Conservation (phyloP, 2,113 vertebrate species). For the Mola mola region DNA sequence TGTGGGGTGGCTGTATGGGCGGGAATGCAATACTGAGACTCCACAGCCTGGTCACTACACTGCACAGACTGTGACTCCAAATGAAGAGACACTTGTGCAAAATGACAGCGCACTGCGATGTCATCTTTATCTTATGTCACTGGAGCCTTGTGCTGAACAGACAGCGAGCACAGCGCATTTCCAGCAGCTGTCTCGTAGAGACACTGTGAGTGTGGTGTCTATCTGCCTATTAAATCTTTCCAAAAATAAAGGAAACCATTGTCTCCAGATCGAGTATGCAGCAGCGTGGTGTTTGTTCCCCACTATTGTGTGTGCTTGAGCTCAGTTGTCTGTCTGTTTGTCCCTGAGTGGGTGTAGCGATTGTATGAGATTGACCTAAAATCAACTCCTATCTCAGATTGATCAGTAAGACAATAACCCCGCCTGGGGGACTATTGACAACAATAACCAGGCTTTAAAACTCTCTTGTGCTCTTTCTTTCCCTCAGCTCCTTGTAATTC, state of each 20-base stretch:
- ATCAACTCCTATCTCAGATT: conserved; percentile 43
- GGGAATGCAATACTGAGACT: no score
- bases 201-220: no score
- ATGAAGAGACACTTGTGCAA: no score
- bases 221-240: no score
- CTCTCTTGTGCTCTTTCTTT: not conserved
- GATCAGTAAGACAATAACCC: conserved; percentile 49
- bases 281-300: not conserved
- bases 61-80: no score
- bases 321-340: not conserved
- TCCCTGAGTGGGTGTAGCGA: not conserved
- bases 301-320: not conserved
- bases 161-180: no score
- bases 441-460: conserved; percentile 30
- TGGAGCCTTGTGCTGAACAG: no score
- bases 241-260: conserved; percentile 10
- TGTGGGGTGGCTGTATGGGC: no score
- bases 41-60: no score
- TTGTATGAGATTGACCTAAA: conserved; percentile 14
- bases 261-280: not conserved
- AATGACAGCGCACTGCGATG: no score
- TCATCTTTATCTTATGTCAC: no score
- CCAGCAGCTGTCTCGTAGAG: no score
- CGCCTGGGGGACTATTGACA: conserved; percentile 7
- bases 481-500: not conserved